A percentile compares a stretch with the other conserved stretches of the same genome.
Evolutionary conservation across 2,113 vertebrate species (phyloP).

Genomic region (Sander vitreus): DNA sequence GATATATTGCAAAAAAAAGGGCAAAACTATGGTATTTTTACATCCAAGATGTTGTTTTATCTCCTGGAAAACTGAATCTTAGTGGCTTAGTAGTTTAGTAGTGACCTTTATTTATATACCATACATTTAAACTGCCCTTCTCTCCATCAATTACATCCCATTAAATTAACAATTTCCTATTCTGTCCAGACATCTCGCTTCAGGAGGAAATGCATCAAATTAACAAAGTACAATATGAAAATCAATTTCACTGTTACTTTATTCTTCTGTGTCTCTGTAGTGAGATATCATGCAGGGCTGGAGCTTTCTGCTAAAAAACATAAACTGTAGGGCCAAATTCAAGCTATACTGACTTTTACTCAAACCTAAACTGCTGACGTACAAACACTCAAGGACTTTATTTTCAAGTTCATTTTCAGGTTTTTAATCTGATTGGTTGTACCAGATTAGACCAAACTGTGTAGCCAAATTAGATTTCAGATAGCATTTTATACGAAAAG

Average conservation of each 20-base stretch:
- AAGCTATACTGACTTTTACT: background rate
- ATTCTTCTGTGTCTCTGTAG: background rate
- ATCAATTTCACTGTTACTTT: conserved; percentile 8
- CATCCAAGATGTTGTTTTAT: background rate
- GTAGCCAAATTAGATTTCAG: background rate
- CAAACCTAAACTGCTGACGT: background rate
- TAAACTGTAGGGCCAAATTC: background rate
- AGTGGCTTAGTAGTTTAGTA: too few relatives aligned
- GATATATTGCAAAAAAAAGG: background rate
- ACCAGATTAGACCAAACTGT: background rate
- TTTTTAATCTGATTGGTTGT: background rate
- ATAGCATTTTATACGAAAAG: background rate
- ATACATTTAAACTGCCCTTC: background rate
- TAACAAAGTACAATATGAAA: background rate
- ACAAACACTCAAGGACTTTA: background rate
- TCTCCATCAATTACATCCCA: background rate
- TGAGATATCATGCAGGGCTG: background rate
- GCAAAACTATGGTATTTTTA: background rate
- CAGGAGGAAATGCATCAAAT: conserved; percentile 13
- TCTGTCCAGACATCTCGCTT: background rate
- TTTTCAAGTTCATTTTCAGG: background rate
- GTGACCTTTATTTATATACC: background rate
- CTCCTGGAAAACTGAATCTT: background rate
- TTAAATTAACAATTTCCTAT: background rate
- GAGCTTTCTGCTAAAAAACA: background rate